Base-by-base conservation (phyloP, 1,140 invertebrate genomes). In the Limonius californicus region DNA sequence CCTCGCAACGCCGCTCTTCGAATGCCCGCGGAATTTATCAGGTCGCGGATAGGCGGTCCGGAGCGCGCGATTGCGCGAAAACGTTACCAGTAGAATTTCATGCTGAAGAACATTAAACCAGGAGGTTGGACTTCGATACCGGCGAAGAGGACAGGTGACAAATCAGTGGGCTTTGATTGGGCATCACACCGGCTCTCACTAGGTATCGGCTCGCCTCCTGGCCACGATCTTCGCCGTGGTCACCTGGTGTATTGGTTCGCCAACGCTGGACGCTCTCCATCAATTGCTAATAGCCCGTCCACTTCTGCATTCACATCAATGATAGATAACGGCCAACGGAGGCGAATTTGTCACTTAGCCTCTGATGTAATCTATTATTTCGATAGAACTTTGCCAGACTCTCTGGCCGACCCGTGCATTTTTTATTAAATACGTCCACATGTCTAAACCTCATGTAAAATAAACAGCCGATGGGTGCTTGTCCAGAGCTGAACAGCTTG, bases 91-190 rank as follows among this genome's bases (percentile, higher is more conserved):
- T 72, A 72, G 65, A 66, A 55, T 55, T 55, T 32, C 53, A 55
- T 32, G 27, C 21, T 14, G 21, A 55, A 55, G 53, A 55, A 55
- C 53, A 55, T 55, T 55, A 55, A 55, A 55, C 20, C 54, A 57
- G 70, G 62, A 71, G 71, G 71, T 69, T 64, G 70, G 70, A 64
- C 72, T 58, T 27, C 21, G 53, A 30, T 55, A n/a, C 27, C 53
- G 20, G 62, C 50, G 57, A 64, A 64, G 54, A 68, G 61, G 69
- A 68, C 70, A 73, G 72, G 72, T 74, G 72, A 74, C 72, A 74
- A 71, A 74, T 74, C 72, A 69, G 70, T 69, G 62, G 64, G 30
- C 67, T 71, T 59, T 69, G 69, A 74, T 74, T 74, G 72, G 72
- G 53, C 64, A 35, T 32, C 60, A 55, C 58, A 61, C 50, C 64